Base-by-base conservation (phyloP, 2,113 vertebrate species). In the Nyctibius bracteatus region DNA sequence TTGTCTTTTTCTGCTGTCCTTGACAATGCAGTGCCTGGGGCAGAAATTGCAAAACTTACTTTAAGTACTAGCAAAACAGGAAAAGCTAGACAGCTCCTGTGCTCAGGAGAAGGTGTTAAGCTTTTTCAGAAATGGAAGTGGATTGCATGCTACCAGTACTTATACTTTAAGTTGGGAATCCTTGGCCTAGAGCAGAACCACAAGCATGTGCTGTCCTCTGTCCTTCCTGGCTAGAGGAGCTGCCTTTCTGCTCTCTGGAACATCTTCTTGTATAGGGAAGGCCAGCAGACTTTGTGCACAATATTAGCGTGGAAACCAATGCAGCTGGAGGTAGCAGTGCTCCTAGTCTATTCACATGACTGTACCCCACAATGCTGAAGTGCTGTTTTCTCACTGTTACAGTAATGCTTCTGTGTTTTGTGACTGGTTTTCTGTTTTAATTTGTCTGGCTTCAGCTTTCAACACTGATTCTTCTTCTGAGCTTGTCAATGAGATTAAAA, bases 121-220 rank as follows among this genome's bases (percentile, higher is more conserved):
- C 44, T 24, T 75, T 95, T 92, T 33, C 4, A 6, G 86, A 27
- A 37, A 33, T 0, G 35, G 78, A 96, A 91, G 57, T 92, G 91
- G 67, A 71, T 88, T 78, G 65, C 47, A 14, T 94, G 57, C 81
- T 81, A 75, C 68, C 70, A 23, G 47, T 68, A 78, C 5, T 2
- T 78, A 8, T 47, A 27, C 44, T 81, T 78, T 14, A 43, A 51
- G 5, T 12, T 89, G 66, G 27, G 77, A 95, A 75, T 85, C 94
- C 77, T 54, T 96, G 89, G 30, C 77, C 82, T 79, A 65, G 57
- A 92, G 94, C 73, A 89, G 73, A 94, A 72, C 55, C 59, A 86
- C 58, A 71, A 55, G 30, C 44, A 44, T 17, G 46, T 78, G 13
- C 52, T 89, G 7, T 91, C 51, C 31, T 62, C 55, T 84, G 52